phyloP scores from a whole-genome alignment of 2,888 invertebrate species.

The Noctua janthina region DNA sequence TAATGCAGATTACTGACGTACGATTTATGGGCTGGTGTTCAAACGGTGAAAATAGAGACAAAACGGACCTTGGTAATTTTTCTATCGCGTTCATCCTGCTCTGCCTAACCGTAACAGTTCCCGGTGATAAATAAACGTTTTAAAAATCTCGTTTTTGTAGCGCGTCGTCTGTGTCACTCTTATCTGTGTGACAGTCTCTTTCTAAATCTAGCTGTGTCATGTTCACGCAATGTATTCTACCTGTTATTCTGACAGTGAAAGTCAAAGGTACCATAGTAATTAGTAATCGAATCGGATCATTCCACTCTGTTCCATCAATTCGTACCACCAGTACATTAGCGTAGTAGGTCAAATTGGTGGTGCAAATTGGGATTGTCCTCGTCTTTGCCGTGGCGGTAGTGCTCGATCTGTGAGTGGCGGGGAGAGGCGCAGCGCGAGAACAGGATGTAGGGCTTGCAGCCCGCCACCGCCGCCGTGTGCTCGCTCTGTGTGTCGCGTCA shows the following conservation, averaged over 20 bases:
- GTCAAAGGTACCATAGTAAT: background rate
- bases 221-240: background rate
- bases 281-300: slow-evolving; percentile 4
- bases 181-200: background rate
- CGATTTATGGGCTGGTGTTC: background rate
- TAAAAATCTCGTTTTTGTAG: background rate
- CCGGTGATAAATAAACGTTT: background rate
- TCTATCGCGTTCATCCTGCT: background rate
- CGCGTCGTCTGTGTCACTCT: background rate
- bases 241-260: background rate
- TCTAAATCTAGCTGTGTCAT: background rate
- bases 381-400: slow-evolving; percentile 51
- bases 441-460: slow-evolving; percentile 14
- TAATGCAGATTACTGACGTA: background rate
- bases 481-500: slow-evolving; percentile 31
- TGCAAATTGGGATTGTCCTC: background rate
- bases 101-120: background rate
- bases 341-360: background rate
- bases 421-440: slow-evolving; percentile 72
- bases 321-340: background rate
- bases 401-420: slow-evolving; percentile 4
- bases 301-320: background rate
- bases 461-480: slow-evolving; percentile 54
- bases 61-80: background rate
- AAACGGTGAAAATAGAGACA: slow-evolving; percentile 5